These are phyloP conservation scores for Lates japonicus DNA, from an alignment of 2,797 vertebrate genomes.

Conservation along the genomic window DNA sequence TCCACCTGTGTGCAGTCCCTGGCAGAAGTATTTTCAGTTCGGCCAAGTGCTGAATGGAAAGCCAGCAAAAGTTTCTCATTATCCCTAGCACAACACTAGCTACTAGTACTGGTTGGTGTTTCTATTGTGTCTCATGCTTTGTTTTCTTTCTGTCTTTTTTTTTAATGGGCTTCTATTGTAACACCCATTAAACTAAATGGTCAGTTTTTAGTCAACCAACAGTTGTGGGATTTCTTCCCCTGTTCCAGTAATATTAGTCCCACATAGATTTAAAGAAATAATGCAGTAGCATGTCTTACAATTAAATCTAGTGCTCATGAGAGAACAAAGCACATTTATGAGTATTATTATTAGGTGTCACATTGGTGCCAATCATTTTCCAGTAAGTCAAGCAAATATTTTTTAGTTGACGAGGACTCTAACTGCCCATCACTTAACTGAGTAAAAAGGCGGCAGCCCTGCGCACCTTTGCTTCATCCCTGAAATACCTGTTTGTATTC, in stretches of 20 bases:
- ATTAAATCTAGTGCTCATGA: neutral
- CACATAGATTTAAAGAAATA: neutral
- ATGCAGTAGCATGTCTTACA: neutral
- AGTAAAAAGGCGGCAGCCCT: neutral
- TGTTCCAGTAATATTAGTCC: too few relatives aligned
- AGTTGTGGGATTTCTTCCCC: too few relatives aligned
- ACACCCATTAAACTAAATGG: neutral
- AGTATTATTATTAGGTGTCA: neutral
- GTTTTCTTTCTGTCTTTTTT: neutral
- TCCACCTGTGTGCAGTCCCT: conserved; percentile 36
- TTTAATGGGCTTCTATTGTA: neutral
- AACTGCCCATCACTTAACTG: neutral
- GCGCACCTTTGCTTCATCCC: neutral
- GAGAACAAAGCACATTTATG: neutral
- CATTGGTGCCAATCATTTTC: neutral
- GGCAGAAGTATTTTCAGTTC: conserved; percentile 29
- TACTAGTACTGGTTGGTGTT: conserved; percentile 15
- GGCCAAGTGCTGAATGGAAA: conserved; percentile 33
- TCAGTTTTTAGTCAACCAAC: neutral
- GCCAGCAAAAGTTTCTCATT: conserved; percentile 43
- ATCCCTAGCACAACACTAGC: conserved; percentile 16
- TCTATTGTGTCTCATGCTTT: conserved; percentile 5
- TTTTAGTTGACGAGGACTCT: neutral
- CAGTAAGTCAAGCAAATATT: neutral
- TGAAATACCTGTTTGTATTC: neutral